A percentile compares a stretch with the other conserved stretches of the same genome.
Evolutionary conservation across 2,888 invertebrate species (phyloP).

Genomic region (Temnothorax rugatulus): DNA sequence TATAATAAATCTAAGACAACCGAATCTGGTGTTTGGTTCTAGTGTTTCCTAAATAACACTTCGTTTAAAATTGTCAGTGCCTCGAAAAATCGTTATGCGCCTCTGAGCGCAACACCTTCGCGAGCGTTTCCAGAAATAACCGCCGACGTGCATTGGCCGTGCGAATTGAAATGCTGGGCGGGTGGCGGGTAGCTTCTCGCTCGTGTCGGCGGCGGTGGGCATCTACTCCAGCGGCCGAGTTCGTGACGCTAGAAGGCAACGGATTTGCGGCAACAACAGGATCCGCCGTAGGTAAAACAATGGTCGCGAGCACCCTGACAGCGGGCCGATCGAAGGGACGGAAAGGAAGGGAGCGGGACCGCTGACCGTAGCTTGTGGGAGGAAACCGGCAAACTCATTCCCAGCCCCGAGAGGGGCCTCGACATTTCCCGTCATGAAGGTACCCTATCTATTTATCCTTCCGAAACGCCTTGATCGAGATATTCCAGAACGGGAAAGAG

Average conservation of each 20-base stretch:
- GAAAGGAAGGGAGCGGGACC: slow-evolving; percentile 61
- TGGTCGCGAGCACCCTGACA: slow-evolving; percentile 76
- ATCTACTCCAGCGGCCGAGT: slow-evolving; percentile 40
- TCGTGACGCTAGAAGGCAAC: slow-evolving; percentile 61
- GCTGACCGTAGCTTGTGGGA: slow-evolving; percentile 81
- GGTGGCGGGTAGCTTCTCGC: slow-evolving; percentile 36
- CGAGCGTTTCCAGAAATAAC: slow-evolving; percentile 16
- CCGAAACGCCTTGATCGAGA: slow-evolving; percentile 77
- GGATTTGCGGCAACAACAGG: slow-evolving; percentile 75
- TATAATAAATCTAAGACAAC: not conserved
- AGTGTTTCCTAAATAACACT: no score
- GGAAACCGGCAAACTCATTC: slow-evolving; percentile 84
- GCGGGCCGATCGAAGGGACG: slow-evolving; percentile 65
- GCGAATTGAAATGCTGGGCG: slow-evolving; percentile 52
- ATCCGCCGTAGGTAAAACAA: slow-evolving; percentile 76
- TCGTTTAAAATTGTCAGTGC: not conserved
- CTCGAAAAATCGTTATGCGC: not conserved
- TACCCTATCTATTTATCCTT: slow-evolving; percentile 72
- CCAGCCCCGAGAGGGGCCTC: slow-evolving; percentile 82
- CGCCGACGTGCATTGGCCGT: slow-evolving; percentile 21
- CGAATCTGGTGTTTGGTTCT: not conserved
- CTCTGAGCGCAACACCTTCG: not conserved
- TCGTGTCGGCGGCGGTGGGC: slow-evolving; percentile 36
- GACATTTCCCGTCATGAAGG: slow-evolving; percentile 77
- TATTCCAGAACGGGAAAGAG: slow-evolving; percentile 63